Conservation (phyloP, 2,797 vertebrate genomes). For the Cephalopachus bancanus region DNA sequence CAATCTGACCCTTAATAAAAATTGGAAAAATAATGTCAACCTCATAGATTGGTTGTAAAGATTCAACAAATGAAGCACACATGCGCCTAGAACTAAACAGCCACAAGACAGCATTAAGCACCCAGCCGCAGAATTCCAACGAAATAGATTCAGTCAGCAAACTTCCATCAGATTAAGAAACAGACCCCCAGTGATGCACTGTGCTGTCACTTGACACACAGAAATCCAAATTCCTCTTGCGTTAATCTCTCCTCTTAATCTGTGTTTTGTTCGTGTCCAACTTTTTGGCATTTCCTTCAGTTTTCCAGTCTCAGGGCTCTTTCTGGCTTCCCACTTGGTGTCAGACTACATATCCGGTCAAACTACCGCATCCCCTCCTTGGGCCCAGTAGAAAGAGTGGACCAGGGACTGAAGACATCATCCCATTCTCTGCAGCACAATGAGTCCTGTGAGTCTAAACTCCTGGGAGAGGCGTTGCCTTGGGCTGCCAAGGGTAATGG, state of each 20-base stretch:
- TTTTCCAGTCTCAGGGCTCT: neutral
- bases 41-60: neutral
- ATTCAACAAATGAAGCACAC: neutral
- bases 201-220: neutral
- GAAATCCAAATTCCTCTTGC: neutral
- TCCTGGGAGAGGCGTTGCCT: neutral
- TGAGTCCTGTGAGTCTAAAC: rapidly evolving
- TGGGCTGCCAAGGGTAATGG: neutral
- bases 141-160: rapidly evolving
- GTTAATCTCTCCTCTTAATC: neutral
- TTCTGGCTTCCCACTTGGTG: neutral
- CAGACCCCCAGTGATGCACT: rapidly evolving
- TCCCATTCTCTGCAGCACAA: too few relatives aligned
- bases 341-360: neutral
- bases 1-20: neutral
- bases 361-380: neutral
- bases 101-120: rapidly evolving
- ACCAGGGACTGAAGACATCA: neutral
- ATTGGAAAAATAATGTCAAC: neutral
- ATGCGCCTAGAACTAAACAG: neutral
- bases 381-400: rapidly evolving
- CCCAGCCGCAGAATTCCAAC: neutral
- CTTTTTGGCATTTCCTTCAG: neutral
- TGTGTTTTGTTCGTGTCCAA: neutral
- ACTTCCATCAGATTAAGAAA: neutral